Evolutionary conservation across 35 echinoderm and acorn worm species (phyloP), one percentile per base, ranked within the genome.

Genomic region (Chiridota heheva): DNA sequence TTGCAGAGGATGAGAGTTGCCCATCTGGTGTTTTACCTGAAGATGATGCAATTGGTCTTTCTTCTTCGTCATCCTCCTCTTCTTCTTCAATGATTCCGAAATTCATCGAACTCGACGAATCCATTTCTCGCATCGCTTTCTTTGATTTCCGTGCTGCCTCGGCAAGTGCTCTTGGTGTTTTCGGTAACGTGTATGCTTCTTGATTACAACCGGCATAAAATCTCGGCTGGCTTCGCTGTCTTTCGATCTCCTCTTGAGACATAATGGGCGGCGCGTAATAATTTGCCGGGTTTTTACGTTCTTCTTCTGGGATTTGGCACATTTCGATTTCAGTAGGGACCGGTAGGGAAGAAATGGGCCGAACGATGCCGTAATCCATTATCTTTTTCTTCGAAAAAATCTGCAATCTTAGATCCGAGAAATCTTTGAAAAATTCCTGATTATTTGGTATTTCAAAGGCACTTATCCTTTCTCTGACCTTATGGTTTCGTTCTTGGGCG

Each of bases 211-310:
- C 91, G 15, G 91, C 91, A 36, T 96, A 96, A 65, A 96, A 96
- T 44, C 87, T 20, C n/a, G 91, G 91, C 36, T 95, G 91, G 55
- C 65, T 89, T 43, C 49, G 43, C 64, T 95, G 91, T 6, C 81
- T 35, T 20, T 36, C 29, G 37, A 89, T 88, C 26, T 90, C 87
- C 0, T 83, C 87, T 7, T 68, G 73, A 0, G 91, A 69, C 87
- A 86, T 72, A 5, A 85, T 40, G 10, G 86, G 86, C 17, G 91
- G 91, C 4, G 65, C 67, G 59, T 86, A 89, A 36, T 89, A 86
- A 56, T 96, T 89, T 34, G 86, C 86, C 7, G 86, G 82, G 31
- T 90, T 96, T 73, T 96, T 76, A 28, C 86, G 17, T 7, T 80
- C 73, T 27, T 56, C 39, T 22, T 65, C 57, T 48, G 87, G 57